These are phyloP conservation scores for Ptyas mucosa DNA, from an alignment of 2,113 vertebrate species.

Conservation along the genomic window DNA sequence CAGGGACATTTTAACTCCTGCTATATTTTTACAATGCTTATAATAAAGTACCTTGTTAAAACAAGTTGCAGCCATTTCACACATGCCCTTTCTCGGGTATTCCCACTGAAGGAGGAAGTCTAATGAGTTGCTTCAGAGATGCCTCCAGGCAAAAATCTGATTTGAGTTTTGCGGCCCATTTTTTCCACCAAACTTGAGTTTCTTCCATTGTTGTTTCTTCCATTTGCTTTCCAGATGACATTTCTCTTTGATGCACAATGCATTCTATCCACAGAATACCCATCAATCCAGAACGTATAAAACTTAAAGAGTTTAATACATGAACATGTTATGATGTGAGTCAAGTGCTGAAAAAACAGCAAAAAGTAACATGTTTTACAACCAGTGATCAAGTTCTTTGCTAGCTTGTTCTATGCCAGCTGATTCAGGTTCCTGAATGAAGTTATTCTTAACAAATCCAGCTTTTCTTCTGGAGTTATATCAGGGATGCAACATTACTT, in stretches of 20 bases:
- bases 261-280: not conserved
- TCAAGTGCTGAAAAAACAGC: not conserved
- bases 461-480: not conserved
- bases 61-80: not conserved
- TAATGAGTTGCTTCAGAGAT: not conserved
- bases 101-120: not conserved
- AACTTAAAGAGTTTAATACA: constrained; percentile 10
- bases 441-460: constrained; percentile 9
- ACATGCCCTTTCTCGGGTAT: not conserved
- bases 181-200: not conserved
- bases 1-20: not conserved
- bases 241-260: not conserved
- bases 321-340: not conserved
- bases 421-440: not conserved
- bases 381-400: not conserved
- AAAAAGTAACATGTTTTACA: not conserved
- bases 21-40: not conserved
- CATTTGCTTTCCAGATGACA: not conserved
- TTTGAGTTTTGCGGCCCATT: not conserved
- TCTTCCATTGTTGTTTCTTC: not conserved
- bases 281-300: constrained; percentile 4
- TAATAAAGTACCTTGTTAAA: not conserved
- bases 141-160: not conserved
- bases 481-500: not conserved
- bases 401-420: not conserved